phyloP scores from a whole-genome alignment of 2,888 invertebrate species.

The Fabriciana adippe region DNA sequence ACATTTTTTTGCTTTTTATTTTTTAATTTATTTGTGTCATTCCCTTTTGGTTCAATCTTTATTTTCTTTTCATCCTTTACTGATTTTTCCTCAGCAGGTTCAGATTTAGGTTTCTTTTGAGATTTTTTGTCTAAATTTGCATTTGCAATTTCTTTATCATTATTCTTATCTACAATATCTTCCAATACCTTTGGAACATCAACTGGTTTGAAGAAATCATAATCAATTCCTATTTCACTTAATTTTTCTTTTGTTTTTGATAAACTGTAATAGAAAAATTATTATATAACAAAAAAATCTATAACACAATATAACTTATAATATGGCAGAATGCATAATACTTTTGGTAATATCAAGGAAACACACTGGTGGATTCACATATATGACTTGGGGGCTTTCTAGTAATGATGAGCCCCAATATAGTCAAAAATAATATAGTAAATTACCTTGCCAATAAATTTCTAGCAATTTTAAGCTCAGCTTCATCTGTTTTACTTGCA shows the following conservation, averaged over 20 bases:
- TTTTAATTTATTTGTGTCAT: conserved; percentile 21
- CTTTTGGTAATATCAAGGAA: too few species aligned
- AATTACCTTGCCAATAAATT: conserved; percentile 64
- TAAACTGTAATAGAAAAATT: conserved; percentile 56
- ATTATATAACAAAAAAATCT: neutral
- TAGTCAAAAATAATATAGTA: conserved; percentile 21
- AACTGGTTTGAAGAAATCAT: conserved; percentile 76
- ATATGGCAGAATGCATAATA: too few species aligned
- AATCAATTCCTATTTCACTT: conserved; percentile 75
- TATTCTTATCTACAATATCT: conserved; percentile 39
- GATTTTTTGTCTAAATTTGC: conserved; percentile 35
- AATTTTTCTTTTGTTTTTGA: conserved; percentile 73
- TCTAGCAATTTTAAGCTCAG: conserved; percentile 63
- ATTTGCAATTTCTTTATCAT: conserved; percentile 24
- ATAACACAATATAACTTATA: neutral
- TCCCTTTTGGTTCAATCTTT: conserved; percentile 31
- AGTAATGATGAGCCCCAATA: neutral
- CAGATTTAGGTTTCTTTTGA: conserved; percentile 40
- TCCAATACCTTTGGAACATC: conserved; percentile 67
- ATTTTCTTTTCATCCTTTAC: conserved; percentile 35
- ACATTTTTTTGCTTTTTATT: conserved; percentile 28
- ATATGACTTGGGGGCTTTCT: neutral
- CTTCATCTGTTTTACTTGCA: conserved; percentile 59
- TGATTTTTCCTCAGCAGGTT: conserved; percentile 31
- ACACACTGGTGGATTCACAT: too few species aligned